Evolutionary conservation across 2,888 invertebrate genomes (phyloP).

Genomic region (Iselma pallidipennis): DNA sequence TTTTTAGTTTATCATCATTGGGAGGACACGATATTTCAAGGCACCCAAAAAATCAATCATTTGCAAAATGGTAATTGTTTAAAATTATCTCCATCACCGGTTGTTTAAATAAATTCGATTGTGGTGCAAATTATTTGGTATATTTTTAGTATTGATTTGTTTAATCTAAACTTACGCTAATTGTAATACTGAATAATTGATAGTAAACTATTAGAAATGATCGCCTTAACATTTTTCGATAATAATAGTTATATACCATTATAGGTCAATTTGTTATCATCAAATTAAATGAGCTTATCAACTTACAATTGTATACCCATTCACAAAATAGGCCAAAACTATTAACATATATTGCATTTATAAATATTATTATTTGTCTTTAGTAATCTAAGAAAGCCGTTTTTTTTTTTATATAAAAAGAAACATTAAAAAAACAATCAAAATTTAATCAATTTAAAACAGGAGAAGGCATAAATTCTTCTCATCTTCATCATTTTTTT

Average conservation of each 20-base stretch:
- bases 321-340: neutral
- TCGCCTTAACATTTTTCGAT: neutral
- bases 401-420: neutral
- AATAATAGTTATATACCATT: neutral
- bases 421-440: neutral
- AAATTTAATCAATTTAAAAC: neutral
- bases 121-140: neutral
- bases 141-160: neutral
- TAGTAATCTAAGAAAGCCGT: neutral
- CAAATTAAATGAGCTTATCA: neutral
- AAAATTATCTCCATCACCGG: too few species aligned
- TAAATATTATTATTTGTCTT: neutral
- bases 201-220: neutral
- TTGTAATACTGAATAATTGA: neutral
- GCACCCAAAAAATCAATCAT: constrained; percentile 15
- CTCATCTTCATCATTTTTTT: neutral
- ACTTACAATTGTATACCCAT: neutral
- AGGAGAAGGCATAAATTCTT: neutral
- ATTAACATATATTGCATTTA: neutral
- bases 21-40: constrained; percentile 1
- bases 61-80: constrained; percentile 11
- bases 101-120: neutral
- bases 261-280: neutral
- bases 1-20: neutral
- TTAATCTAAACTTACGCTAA: neutral